A percentile compares a stretch with the other conserved stretches of the same genome.
These are phyloP conservation scores for Ammospiza nelsoni DNA, from an alignment of 2,113 vertebrate genomes.

Conservation along the genomic window DNA sequence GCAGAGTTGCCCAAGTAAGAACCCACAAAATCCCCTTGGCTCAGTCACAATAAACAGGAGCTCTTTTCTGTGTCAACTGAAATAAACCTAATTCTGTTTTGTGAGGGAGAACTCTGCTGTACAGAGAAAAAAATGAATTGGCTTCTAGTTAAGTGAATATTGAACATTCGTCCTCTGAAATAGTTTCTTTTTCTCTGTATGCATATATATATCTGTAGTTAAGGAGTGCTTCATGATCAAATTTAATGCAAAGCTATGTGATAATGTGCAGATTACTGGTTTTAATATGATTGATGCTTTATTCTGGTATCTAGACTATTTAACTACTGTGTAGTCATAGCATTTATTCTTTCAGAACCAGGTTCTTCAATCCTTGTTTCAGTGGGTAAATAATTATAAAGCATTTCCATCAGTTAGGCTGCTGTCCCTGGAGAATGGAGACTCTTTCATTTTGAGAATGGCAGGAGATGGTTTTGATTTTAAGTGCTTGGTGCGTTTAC, in stretches of 20 bases:
- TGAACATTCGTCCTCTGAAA: not conserved
- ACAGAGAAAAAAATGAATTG: not conserved
- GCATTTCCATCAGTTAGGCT: not conserved
- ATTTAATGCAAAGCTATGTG: not conserved
- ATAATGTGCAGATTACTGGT: not conserved
- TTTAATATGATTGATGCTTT: not conserved
- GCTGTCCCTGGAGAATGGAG: not conserved
- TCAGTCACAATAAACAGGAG: not conserved
- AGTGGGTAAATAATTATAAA: not conserved
- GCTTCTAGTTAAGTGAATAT: not conserved
- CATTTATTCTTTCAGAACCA: not conserved
- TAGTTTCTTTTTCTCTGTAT: not conserved
- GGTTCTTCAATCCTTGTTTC: not conserved
- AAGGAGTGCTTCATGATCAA: not conserved
- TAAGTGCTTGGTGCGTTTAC: not conserved
- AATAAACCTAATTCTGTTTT: not conserved
- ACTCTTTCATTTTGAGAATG: not conserved
- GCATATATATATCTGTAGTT: not conserved
- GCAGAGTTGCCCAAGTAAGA: constrained; percentile 87
- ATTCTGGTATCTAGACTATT: not conserved
- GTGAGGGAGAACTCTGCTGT: not conserved
- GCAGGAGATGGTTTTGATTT: not conserved
- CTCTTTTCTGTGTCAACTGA: not conserved
- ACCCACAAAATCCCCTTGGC: not conserved
- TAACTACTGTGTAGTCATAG: not conserved